phyloP scores from a whole-genome alignment of 1,140 invertebrate genomes.

The Microplitis demolitor region DNA sequence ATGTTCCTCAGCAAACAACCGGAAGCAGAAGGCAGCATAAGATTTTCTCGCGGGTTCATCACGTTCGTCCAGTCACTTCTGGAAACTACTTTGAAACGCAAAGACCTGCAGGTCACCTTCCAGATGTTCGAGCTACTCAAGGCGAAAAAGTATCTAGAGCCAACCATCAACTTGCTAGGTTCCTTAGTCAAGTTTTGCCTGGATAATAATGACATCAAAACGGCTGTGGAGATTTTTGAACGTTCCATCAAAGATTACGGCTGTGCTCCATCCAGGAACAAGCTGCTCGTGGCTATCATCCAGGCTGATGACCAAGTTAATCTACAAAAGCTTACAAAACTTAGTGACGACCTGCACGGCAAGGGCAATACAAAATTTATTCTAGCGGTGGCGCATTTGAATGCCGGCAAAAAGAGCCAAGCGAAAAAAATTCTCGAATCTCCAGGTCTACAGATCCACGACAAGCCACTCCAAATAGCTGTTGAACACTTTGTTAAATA shows the following conservation, averaged over 20 bases:
- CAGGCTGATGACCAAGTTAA: slow-evolving; percentile 75
- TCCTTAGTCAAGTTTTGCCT: slow-evolving; percentile 75
- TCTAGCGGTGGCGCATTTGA: slow-evolving; percentile 79
- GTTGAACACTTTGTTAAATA: slow-evolving; percentile 46
- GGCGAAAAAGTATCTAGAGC: slow-evolving; percentile 63
- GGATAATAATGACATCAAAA: slow-evolving; percentile 66
- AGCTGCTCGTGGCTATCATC: slow-evolving; percentile 73
- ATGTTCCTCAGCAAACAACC: not conserved
- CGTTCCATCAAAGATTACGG: slow-evolving; percentile 67
- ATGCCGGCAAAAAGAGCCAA: slow-evolving; percentile 75
- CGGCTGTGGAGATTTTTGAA: slow-evolving; percentile 75
- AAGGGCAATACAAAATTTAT: slow-evolving; percentile 83
- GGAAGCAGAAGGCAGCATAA: not conserved
- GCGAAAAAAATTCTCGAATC: slow-evolving; percentile 82
- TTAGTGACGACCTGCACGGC: slow-evolving; percentile 76
- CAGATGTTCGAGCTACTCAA: slow-evolving; percentile 68
- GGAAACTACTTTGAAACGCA: slow-evolving; percentile 9
- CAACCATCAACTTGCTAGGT: slow-evolving; percentile 69
- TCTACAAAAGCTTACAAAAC: slow-evolving; percentile 78
- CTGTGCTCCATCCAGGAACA: slow-evolving; percentile 73
- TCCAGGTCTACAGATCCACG: slow-evolving; percentile 70
- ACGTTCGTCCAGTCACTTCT: slow-evolving; percentile 11
- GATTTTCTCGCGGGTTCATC: not conserved
- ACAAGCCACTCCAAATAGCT: slow-evolving; percentile 27
- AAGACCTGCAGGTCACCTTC: slow-evolving; percentile 55